These are phyloP conservation scores for Ligdia adustata DNA, from an alignment of 2,888 invertebrate genomes.

Conservation along the genomic window DNA sequence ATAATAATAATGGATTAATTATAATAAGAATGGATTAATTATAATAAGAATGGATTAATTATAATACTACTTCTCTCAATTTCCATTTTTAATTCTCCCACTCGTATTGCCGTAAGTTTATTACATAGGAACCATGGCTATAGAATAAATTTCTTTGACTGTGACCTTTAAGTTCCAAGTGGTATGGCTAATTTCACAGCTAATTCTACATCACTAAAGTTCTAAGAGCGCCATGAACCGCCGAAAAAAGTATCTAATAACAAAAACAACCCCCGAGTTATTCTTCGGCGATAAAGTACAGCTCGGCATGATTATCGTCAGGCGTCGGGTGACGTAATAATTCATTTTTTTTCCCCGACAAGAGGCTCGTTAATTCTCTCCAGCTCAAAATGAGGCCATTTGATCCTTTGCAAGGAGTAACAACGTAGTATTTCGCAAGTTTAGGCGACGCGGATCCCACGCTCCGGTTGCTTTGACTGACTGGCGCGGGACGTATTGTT, in stretches of 20 bases:
- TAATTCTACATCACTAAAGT: no score
- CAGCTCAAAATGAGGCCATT: slow-evolving; percentile 58
- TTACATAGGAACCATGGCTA: no score
- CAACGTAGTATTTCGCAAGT: slow-evolving; percentile 51
- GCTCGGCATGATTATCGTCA: slow-evolving; percentile 52
- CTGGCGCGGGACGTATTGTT: slow-evolving; percentile 33
- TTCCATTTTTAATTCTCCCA: no score
- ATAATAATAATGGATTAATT: no score
- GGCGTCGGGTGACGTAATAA: slow-evolving; percentile 61
- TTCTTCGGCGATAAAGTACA: slow-evolving; percentile 57
- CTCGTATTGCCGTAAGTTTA: no score
- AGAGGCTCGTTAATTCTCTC: slow-evolving; percentile 56
- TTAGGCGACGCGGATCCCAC: slow-evolving; percentile 23
- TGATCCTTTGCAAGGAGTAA: slow-evolving; percentile 50
- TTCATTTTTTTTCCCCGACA: slow-evolving; percentile 53
- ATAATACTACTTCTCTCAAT: no score
- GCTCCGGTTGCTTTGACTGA: slow-evolving; percentile 50
- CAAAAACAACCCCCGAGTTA: slow-evolving; percentile 50
- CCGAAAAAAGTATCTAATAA: slow-evolving; percentile 33
- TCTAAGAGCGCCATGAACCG: no score
- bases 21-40: no score
- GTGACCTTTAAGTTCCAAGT: no score
- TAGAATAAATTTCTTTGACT: no score
- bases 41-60: no score
- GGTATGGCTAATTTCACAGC: no score